Conservation (phyloP, 2,113 vertebrate genomes). For the Excalfactoria chinensis region DNA sequence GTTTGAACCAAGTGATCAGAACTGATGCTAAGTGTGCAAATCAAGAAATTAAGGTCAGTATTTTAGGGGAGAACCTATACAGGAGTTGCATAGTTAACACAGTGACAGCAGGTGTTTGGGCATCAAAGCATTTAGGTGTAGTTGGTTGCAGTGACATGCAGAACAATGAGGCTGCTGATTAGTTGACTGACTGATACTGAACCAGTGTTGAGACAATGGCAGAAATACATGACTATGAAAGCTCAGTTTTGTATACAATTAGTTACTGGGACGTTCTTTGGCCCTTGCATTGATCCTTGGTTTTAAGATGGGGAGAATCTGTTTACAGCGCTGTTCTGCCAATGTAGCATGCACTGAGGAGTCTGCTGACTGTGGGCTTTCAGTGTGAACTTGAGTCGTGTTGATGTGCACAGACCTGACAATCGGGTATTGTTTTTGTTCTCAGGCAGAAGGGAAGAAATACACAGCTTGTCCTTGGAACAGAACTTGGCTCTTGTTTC, state of each 20-base stretch:
- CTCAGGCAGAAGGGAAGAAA: constrained; percentile 3
- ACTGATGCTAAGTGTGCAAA: neutral
- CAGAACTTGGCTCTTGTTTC: neutral
- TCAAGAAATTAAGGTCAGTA: neutral
- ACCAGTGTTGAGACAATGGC: neutral
- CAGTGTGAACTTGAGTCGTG: neutral
- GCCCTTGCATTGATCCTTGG: neutral
- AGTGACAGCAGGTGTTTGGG: neutral
- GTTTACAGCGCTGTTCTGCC: neutral
- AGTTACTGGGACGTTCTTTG: neutral
- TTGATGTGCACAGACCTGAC: neutral
- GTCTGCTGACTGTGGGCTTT: neutral
- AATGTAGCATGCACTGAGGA: neutral
- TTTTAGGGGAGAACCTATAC: neutral
- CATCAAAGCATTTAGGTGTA: neutral
- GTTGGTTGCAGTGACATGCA: neutral
- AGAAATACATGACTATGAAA: neutral
- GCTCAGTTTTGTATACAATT: neutral
- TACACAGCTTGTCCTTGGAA: neutral
- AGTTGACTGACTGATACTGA: neutral
- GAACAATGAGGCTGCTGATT: neutral
- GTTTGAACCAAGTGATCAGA: neutral
- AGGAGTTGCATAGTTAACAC: neutral
- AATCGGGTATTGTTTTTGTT: constrained; percentile 7
- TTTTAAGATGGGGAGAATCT: neutral